Percentiles rank a stretch among this genome's conserved stretches.
Evolutionary conservation across 2,113 vertebrate genomes (phyloP).

Genomic region (Coreoperca whiteheadi): DNA sequence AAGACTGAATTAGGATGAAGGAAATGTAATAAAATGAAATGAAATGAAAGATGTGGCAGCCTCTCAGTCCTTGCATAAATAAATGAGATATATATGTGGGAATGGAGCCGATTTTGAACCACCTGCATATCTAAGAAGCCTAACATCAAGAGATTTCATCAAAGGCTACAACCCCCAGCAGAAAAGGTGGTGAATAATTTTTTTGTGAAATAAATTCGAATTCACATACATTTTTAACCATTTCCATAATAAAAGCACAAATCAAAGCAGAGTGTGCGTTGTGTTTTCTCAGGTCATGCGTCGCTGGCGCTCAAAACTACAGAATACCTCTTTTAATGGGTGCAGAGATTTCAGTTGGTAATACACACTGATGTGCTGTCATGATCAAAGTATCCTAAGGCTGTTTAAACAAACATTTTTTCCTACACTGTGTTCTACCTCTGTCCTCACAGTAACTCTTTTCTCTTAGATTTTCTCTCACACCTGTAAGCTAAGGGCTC

Average conservation of each 20-base stretch:
- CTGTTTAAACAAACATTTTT: slow-evolving; percentile 3
- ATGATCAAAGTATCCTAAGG: slow-evolving; percentile 38
- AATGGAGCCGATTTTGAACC: slow-evolving; percentile 14
- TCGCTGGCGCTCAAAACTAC: not conserved
- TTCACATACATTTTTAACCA: slow-evolving; percentile 44
- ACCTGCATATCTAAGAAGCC: slow-evolving; percentile 37
- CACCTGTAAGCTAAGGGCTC: not conserved
- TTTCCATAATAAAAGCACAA: slow-evolving; percentile 28
- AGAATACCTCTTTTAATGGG: slow-evolving; percentile 23
- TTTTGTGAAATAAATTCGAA: slow-evolving; percentile 29
- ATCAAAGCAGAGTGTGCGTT: slow-evolving; percentile 17
- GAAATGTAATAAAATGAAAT: slow-evolving; percentile 14
- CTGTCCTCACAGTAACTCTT: not conserved
- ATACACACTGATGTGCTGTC: slow-evolving; percentile 13
- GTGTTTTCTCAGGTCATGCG: slow-evolving; percentile 4
- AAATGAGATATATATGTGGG: slow-evolving; percentile 28
- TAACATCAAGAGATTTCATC: slow-evolving; percentile 31
- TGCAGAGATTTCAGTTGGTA: not conserved
- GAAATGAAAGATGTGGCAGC: not conserved
- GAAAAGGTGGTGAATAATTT: slow-evolving; percentile 14
- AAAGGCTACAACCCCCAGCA: slow-evolving; percentile 24
- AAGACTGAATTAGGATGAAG: slow-evolving; percentile 13
- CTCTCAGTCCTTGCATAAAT: slow-evolving; percentile 10
- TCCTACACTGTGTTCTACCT: not conserved
- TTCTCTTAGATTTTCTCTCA: not conserved